phyloP scores from a whole-genome alignment of 2,113 vertebrate species.

The Sinocyclocheilus anshuiensis region DNA sequence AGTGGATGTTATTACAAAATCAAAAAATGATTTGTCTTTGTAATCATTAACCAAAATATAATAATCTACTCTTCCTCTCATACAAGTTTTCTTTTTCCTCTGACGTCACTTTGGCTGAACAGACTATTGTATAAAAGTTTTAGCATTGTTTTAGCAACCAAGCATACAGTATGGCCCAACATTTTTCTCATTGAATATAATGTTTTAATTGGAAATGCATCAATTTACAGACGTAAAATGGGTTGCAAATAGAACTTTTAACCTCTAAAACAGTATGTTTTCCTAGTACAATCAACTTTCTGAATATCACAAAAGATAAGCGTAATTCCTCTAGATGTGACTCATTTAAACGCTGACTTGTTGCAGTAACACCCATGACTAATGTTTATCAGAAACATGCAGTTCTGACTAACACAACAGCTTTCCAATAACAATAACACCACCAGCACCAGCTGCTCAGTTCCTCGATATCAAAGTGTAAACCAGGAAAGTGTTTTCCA shows the following conservation, averaged over 20 bases:
- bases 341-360: background rate
- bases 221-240: background rate
- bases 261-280: background rate
- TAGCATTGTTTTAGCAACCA: background rate
- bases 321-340: background rate
- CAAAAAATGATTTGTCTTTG: background rate
- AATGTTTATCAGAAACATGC: conserved; percentile 1
- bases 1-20: background rate
- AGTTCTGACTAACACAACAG: background rate
- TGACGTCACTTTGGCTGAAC: background rate
- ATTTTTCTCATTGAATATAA: background rate
- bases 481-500: conserved; percentile 18
- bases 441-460: background rate
- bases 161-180: background rate
- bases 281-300: background rate
- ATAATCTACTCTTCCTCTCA: background rate
- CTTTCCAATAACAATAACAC: conserved; percentile 5
- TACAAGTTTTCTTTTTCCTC: background rate
- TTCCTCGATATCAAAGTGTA: conserved; percentile 12
- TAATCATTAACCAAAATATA: background rate
- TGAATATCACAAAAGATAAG: background rate
- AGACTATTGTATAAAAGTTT: background rate
- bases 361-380: background rate
- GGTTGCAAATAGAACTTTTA: background rate
- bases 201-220: background rate